These are phyloP conservation scores for Rhagium mordax DNA, from an alignment of 2,888 invertebrate genomes.

Conservation along the genomic window DNA sequence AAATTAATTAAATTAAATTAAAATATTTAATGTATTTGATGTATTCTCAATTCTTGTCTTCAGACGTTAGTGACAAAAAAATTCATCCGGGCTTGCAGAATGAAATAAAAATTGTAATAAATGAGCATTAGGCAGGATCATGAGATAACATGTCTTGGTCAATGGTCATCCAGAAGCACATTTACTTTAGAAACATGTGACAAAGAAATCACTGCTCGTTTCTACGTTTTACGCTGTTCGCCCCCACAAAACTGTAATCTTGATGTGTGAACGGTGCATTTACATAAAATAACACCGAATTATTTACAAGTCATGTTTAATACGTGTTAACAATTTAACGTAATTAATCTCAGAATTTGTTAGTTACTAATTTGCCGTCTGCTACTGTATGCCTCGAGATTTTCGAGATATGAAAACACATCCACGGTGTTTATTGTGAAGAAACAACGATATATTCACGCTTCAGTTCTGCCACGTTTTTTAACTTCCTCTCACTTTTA, in stretches of 20 bases:
- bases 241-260: conserved; percentile 37
- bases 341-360: conserved; percentile 36
- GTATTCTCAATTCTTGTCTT: no score
- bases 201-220: no score
- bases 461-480: not conserved
- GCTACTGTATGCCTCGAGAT: conserved; percentile 19
- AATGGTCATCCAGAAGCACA: no score
- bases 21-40: no score
- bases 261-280: conserved; percentile 58
- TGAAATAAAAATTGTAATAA: no score
- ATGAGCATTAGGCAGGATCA: no score
- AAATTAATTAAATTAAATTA: no score
- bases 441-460: conserved; percentile 20
- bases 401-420: conserved; percentile 17
- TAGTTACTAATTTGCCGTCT: conserved; percentile 30
- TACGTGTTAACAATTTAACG: conserved; percentile 45
- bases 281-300: conserved; percentile 59
- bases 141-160: no score
- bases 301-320: conserved; percentile 56
- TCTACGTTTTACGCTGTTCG: not conserved
- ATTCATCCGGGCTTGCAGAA: no score
- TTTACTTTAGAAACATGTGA: no score
- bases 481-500: not conserved
- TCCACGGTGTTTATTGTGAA: conserved; percentile 7
- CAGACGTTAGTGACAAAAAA: no score